A percentile compares a stretch with the other conserved stretches of the same genome.
These are phyloP conservation scores for Chaetops frenatus DNA, from an alignment of 2,113 vertebrate species.

Conservation along the genomic window DNA sequence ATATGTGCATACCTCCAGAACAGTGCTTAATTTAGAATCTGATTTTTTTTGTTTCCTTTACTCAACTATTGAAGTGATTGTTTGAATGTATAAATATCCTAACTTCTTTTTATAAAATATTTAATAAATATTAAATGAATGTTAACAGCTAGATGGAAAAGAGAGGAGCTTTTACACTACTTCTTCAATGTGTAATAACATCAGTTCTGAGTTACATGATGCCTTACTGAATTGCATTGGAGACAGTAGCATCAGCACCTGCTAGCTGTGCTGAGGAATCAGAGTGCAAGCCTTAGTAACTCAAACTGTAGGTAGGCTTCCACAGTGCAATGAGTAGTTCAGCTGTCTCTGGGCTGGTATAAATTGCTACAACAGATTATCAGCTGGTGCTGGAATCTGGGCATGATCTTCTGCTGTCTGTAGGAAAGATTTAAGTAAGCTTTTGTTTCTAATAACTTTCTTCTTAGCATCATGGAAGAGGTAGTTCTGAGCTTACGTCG, in stretches of 20 bases:
- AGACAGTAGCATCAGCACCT: slow-evolving; percentile 7
- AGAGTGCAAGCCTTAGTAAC: slow-evolving; percentile 1
- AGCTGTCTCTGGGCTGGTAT: slow-evolving; percentile 24
- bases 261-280: slow-evolving; percentile 20
- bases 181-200: slow-evolving; percentile 53
- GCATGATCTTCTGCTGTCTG: neutral
- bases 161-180: slow-evolving; percentile 72
- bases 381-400: slow-evolving; percentile 28
- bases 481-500: neutral
- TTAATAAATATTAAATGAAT: slow-evolving; percentile 69
- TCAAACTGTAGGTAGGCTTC: neutral
- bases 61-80: slow-evolving; percentile 42
- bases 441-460: neutral
- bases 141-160: slow-evolving; percentile 46
- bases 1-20: slow-evolving; percentile 22
- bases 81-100: slow-evolving; percentile 68
- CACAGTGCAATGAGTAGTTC: slow-evolving; percentile 16
- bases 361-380: slow-evolving; percentile 1
- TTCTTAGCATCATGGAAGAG: neutral
- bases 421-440: neutral
- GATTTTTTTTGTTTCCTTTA: slow-evolving; percentile 49
- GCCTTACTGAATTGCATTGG: slow-evolving; percentile 65
- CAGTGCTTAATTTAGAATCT: slow-evolving; percentile 51
- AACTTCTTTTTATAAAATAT: slow-evolving; percentile 69
- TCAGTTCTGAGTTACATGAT: slow-evolving; percentile 60